These are phyloP conservation scores for Glaucomys volans DNA, from an alignment of 2,113 vertebrate species.

Conservation along the genomic window DNA sequence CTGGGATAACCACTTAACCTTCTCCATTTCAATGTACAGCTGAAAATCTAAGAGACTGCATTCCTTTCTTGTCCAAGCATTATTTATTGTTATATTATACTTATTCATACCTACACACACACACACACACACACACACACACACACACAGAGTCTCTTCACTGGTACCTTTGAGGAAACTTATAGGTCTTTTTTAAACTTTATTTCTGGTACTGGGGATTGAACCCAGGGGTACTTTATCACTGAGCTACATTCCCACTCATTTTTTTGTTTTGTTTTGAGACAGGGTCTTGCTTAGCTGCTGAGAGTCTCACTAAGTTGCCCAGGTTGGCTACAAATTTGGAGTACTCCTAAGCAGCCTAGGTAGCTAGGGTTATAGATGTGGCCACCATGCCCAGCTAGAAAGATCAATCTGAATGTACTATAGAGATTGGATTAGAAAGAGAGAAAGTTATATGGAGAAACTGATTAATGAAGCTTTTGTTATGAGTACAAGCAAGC, in stretches of 20 bases:
- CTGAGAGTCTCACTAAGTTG: no score
- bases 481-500: neutral
- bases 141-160: neutral
- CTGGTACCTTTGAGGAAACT: neutral
- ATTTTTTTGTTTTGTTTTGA: no score
- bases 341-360: no score
- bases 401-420: neutral
- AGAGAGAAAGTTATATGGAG: neutral
- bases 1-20: neutral
- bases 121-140: neutral
- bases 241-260: no score
- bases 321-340: no score
- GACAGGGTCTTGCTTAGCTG: no score
- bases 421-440: neutral
- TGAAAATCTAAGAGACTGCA: neutral
- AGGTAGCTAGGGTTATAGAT: no score
- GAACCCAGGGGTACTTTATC: no score
- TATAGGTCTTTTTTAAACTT: neutral
- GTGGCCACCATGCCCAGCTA: no score
- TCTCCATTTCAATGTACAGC: neutral
- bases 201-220: no score
- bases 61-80: neutral
- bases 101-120: neutral
- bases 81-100: neutral
- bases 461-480: neutral